Evolutionary conservation across 1,140 invertebrate species (phyloP), one percentile per base, ranked within the genome.

Genomic region (Drosophila pallidifrons): DNA sequence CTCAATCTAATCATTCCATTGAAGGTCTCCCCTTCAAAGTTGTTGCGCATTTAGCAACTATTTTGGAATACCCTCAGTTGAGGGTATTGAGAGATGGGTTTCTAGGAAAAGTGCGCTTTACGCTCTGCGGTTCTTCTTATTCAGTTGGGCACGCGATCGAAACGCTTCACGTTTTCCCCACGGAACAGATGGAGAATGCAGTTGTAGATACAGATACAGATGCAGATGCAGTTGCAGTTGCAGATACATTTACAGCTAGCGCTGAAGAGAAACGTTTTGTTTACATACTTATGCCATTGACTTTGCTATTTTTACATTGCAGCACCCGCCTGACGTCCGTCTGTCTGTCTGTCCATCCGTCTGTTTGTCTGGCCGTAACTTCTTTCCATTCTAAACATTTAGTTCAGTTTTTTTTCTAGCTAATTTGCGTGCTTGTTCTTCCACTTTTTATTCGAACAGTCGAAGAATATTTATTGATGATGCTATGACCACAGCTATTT

Each of bases 401-500:
- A 45, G 57, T 63, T 72, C 20, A 25, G 20, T 25, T 25, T 82
- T 86, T 86, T 80, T 87, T 74, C 74, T 63, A 54, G 51, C 73
- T 89, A 87, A 87, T 87, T 87, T 87, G 81, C 83, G 72, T 52
- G 77, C 77, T 83, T 47, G 38, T 35, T 25, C 16, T 38, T 49
- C 60, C 77, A 74, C 81, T 87, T 87, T 87, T 87, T 87, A 87
- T 87, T 25, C 83, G 83, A 88, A 77, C 41, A n/a, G 41, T 43
- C 41, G 11, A 35, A 38, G 77, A 59, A 87, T 89, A 87, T 87
- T 87, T 87, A 89, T 87, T 89, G 83, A 78, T 72, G 77, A 83
- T 55, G 41, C 49, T 87, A 87, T 87, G 83, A 87, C 83, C 83
- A 87, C 83, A 87, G 73, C 83, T 88, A 87, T 80, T 87, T 87